Conservation (phyloP, 1,140 invertebrate genomes). For the Drosophila nebulosa region DNA sequence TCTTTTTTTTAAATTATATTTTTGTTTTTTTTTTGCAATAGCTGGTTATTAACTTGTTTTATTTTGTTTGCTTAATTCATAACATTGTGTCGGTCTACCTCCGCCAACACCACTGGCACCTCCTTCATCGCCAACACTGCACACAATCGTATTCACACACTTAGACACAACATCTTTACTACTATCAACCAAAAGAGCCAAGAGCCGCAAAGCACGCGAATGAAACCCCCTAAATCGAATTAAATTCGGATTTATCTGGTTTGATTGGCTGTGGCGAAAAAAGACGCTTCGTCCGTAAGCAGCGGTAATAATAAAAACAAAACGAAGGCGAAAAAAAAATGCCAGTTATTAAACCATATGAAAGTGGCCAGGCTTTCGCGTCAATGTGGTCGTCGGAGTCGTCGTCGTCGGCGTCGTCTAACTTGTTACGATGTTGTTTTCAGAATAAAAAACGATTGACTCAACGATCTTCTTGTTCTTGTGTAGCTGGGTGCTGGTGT, state of each 20-base stretch:
- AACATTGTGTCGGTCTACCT: constrained; percentile 30
- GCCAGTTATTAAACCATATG: constrained; percentile 25
- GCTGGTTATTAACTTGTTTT: constrained; percentile 60
- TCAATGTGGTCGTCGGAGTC: background rate
- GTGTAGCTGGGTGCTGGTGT: background rate
- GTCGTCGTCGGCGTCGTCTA: background rate
- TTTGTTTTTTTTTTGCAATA: constrained; percentile 16
- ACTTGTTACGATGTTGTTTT: background rate
- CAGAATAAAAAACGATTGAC: constrained; percentile 17
- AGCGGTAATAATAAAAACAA: constrained; percentile 24
- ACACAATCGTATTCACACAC: constrained; percentile 32
- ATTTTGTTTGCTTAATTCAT: constrained; percentile 63
- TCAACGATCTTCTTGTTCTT: background rate
- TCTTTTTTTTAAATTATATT: background rate
- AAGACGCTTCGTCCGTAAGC: background rate
- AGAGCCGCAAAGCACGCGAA: constrained; percentile 40
- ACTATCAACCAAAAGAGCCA: constrained; percentile 44
- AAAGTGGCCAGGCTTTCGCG: background rate
- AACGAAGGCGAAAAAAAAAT: constrained; percentile 24
- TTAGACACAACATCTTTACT: constrained; percentile 59
- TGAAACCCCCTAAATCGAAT: constrained; percentile 74
- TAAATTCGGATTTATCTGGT: constrained; percentile 80
- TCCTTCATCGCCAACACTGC: constrained; percentile 9
- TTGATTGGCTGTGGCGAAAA: constrained; percentile 52
- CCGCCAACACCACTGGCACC: background rate